Percentiles rank a stretch among this genome's conserved stretches.
phyloP scores from a whole-genome alignment of 92 coral and sea anemone species.

The Nematostella vectensis region DNA sequence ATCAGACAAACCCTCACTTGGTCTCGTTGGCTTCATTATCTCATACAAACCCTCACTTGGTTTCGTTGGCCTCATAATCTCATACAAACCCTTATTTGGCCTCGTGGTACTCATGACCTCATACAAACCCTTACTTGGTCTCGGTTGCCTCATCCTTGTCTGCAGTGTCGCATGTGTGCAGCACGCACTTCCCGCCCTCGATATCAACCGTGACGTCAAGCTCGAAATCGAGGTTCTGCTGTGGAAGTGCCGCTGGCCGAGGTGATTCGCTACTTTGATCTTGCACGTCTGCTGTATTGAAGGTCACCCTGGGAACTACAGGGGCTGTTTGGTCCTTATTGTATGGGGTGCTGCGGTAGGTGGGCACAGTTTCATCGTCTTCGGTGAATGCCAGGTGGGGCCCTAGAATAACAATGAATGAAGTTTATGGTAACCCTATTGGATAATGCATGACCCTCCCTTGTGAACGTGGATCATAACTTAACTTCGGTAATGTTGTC shows the following conservation, averaged over 20 bases:
- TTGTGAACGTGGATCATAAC: too few relatives aligned
- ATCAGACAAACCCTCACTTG: too few relatives aligned
- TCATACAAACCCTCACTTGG: too few relatives aligned
- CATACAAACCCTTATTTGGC: too few relatives aligned
- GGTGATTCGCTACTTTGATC: constrained; percentile 41
- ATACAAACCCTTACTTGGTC: too few relatives aligned
- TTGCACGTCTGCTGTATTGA: constrained; percentile 41
- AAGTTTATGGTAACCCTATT: not conserved
- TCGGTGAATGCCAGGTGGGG: too few relatives aligned
- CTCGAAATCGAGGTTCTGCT: constrained; percentile 89
- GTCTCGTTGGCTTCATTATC: too few relatives aligned
- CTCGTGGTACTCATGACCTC: too few relatives aligned
- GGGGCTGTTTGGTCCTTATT: constrained; percentile 5
- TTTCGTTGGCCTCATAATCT: too few relatives aligned
- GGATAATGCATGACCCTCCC: not conserved
- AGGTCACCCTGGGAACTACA: constrained; percentile 58
- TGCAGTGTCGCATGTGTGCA: constrained; percentile 59
- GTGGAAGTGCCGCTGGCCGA: constrained; percentile 36
- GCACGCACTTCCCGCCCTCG: constrained; percentile 91
- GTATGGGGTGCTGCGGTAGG: constrained; percentile 23
- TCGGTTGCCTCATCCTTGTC: constrained; percentile 57
- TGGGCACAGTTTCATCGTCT: not conserved
- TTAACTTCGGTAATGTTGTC: too few relatives aligned
- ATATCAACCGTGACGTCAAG: constrained; percentile 87
- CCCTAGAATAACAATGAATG: not conserved